A percentile compares a stretch with the other conserved stretches of the same genome.
Conservation (phyloP, 1,140 invertebrate species). For the Araneus ventricosus region DNA sequence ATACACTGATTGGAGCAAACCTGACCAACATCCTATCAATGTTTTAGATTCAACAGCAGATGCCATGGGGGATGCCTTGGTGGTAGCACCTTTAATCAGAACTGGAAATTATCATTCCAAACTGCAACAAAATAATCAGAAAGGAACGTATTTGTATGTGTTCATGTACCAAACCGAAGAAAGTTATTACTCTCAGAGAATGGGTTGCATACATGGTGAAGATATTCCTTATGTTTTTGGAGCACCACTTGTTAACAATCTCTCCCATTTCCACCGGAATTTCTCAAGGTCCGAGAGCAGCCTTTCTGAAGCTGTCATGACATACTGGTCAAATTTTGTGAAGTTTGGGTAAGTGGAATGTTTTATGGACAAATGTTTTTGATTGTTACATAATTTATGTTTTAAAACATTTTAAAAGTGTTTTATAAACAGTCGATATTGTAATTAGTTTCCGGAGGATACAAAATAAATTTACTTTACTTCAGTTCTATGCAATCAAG, state of each 20-base stretch:
- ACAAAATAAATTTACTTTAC: too few relatives aligned
- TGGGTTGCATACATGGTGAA: constrained; percentile 92
- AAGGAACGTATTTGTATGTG: constrained; percentile 91
- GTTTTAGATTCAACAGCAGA: constrained; percentile 96
- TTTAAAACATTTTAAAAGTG: not conserved
- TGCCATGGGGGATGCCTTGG: constrained; percentile 94
- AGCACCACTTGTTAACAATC: constrained; percentile 86
- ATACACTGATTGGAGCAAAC: constrained; percentile 97
- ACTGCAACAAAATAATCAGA: constrained; percentile 78
- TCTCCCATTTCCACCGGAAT: constrained; percentile 83
- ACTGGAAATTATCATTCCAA: constrained; percentile 93
- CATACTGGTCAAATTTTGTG: constrained; percentile 98
- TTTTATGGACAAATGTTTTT: not conserved
- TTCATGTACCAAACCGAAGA: constrained; percentile 97
- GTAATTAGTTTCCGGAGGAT: too few relatives aligned
- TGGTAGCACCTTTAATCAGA: constrained; percentile 94
- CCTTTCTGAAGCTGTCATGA: constrained; percentile 94
- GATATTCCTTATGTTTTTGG: constrained; percentile 95
- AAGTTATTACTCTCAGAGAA: constrained; percentile 88
- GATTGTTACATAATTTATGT: not conserved
- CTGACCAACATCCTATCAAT: constrained; percentile 94
- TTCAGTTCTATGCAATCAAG: too few relatives aligned
- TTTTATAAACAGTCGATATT: too few relatives aligned
- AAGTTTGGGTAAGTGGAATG: constrained; percentile 89
- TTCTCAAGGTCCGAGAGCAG: constrained; percentile 94